phyloP scores from a whole-genome alignment of 2,113 vertebrate genomes.

The Pomatostomus ruficeps region DNA sequence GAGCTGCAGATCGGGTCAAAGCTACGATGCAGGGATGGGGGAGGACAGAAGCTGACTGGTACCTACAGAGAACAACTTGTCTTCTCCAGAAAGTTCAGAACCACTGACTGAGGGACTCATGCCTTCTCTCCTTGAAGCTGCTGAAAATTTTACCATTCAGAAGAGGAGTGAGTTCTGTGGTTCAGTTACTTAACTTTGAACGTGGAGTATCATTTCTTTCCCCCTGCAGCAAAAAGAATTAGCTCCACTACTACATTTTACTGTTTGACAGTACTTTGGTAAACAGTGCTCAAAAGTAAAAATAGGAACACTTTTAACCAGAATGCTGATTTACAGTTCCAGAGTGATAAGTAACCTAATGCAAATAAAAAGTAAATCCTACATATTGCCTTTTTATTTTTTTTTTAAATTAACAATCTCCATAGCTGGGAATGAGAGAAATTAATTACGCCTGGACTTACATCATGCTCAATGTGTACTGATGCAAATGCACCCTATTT shows the following conservation, averaged over 20 bases:
- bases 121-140: background rate
- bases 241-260: background rate
- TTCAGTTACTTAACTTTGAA: background rate
- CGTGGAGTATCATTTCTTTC: background rate
- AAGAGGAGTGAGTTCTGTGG: background rate
- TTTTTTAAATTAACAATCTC: background rate
- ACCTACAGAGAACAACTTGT: fast-evolving
- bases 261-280: background rate
- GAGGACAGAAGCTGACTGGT: background rate
- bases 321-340: background rate
- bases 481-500: constrained; percentile 46
- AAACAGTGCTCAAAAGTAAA: background rate
- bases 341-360: background rate
- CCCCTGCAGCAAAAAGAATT: background rate
- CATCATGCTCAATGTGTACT: constrained; percentile 26
- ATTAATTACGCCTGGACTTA: constrained; percentile 40
- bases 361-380: background rate
- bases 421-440: background rate
- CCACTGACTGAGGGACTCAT: background rate
- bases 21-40: fast-evolving
- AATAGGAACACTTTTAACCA: background rate
- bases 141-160: background rate
- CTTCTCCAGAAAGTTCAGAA: background rate
- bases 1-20: fast-evolving
- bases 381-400: background rate